Conservation (phyloP, 2,797 vertebrate species). For the Sylvia borin region DNA sequence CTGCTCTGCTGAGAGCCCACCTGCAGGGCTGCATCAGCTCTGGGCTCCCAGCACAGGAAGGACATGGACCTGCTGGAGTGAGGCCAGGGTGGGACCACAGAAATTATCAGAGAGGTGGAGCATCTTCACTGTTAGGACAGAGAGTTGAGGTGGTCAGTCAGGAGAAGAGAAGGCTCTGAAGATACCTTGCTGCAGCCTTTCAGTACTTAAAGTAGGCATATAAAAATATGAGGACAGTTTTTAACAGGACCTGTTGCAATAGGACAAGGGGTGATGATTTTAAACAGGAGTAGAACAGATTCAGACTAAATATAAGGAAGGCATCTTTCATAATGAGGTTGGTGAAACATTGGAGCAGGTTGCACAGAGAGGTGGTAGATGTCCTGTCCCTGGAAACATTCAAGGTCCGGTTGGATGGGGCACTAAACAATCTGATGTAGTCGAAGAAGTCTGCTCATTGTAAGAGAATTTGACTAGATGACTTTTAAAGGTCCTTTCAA, state of each 20-base stretch:
- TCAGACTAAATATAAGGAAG: neutral
- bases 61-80: fast-evolving
- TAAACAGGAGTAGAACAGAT: neutral
- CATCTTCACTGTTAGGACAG: fast-evolving
- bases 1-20: neutral
- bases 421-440: too few species aligned
- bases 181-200: neutral
- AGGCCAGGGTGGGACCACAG: too few species aligned
- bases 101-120: neutral
- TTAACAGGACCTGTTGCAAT: neutral
- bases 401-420: neutral
- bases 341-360: neutral
- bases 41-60: neutral
- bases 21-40: neutral
- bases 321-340: neutral
- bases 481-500: neutral
- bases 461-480: neutral
- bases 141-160: neutral
- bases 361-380: neutral
- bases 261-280: neutral
- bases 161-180: neutral
- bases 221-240: neutral
- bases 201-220: neutral
- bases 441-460: neutral
- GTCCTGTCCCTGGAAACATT: neutral